Conservation (phyloP, 2,113 vertebrate genomes). For the Seriola dumerili region DNA sequence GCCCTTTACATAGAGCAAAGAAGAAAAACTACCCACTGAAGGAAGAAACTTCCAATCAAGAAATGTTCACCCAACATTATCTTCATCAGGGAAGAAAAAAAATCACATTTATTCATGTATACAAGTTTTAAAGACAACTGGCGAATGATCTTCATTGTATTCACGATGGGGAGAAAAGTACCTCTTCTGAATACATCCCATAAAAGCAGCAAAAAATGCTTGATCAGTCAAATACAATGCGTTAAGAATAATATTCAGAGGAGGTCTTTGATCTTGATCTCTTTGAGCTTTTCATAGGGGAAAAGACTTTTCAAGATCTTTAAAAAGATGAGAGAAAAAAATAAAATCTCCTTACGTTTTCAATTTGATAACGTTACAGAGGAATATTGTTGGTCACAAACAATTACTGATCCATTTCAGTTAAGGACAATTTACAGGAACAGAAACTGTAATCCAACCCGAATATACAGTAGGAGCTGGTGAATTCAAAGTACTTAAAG, state of each 20-base stretch:
- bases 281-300: neutral
- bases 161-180: conserved; percentile 1
- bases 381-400: neutral
- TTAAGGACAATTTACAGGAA: neutral
- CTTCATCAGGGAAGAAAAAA: neutral
- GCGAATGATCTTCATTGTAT: neutral
- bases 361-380: neutral
- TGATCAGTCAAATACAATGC: conserved; percentile 13
- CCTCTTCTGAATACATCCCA: conserved; percentile 14
- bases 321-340: neutral
- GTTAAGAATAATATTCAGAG: conserved; percentile 23
- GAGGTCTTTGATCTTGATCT: conserved; percentile 38
- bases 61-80: neutral
- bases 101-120: conserved; percentile 4
- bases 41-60: neutral
- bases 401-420: neutral
- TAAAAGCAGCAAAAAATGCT: conserved; percentile 20
- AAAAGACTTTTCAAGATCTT: conserved; percentile 9
- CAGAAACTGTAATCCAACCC: neutral
- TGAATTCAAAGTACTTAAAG: neutral
- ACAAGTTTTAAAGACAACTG: neutral
- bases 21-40: neutral
- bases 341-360: neutral
- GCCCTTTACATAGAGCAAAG: neutral
- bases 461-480: neutral